Conservation (phyloP, 2,113 vertebrate species). For the Dolichallabes microphthalmus region DNA sequence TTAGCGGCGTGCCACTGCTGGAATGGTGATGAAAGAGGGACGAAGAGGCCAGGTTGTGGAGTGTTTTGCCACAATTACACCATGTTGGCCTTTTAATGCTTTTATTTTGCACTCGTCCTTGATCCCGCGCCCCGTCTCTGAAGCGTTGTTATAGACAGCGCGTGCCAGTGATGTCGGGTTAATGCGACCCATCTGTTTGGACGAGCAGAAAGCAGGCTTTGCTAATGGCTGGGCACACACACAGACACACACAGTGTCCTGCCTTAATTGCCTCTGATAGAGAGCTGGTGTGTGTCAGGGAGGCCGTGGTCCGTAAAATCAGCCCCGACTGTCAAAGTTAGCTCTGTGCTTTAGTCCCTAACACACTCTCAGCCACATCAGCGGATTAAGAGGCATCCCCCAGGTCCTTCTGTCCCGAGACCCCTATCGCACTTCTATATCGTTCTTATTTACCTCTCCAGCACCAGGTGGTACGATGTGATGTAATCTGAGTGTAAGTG, state of each 20-base stretch:
- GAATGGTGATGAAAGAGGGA: constrained; percentile 15
- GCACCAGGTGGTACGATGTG: neutral
- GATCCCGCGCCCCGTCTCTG: constrained; percentile 35
- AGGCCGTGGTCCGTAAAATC: constrained; percentile 22
- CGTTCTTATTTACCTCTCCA: neutral
- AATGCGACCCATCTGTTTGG: constrained; percentile 51
- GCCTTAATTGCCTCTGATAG: constrained; percentile 53
- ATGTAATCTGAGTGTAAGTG: neutral
- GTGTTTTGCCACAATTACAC: constrained; percentile 45
- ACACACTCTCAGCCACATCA: neutral
- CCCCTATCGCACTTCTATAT: neutral
- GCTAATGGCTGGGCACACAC: constrained; percentile 41
- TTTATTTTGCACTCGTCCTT: constrained; percentile 43
- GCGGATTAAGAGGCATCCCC: neutral
- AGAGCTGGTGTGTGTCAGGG: constrained; percentile 29
- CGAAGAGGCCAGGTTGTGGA: constrained; percentile 30
- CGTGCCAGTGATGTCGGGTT: constrained; percentile 40
- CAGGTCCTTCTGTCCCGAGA: neutral
- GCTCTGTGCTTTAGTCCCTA: neutral
- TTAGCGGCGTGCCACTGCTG: neutral
- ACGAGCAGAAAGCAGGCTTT: constrained; percentile 40
- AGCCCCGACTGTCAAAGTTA: constrained; percentile 31
- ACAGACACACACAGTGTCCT: constrained; percentile 27
- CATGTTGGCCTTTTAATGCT: constrained; percentile 31
- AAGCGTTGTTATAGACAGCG: constrained; percentile 30